Conservation (phyloP, 2,888 invertebrate genomes). For the Lottia scabra region DNA sequence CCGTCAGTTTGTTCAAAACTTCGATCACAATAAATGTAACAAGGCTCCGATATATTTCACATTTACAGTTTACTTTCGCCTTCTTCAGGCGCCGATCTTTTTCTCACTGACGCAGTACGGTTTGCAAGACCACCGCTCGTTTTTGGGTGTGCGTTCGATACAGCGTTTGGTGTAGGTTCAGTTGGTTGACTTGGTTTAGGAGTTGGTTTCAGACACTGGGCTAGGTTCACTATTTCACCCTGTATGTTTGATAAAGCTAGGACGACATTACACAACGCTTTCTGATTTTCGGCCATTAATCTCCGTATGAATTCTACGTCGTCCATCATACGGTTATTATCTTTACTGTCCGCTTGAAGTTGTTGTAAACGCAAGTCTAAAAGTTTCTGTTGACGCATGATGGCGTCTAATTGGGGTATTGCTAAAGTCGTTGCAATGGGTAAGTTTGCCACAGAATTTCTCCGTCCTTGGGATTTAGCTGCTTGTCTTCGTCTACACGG, state of each 20-base stretch:
- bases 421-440: conserved; percentile 65
- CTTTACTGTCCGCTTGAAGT: conserved; percentile 65
- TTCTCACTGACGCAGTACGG: conserved; percentile 17
- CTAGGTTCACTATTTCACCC: conserved; percentile 62
- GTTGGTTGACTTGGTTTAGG: conserved; percentile 31
- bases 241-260: conserved; percentile 67
- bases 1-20: background rate
- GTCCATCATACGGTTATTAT: conserved; percentile 65
- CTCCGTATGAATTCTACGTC: conserved; percentile 67
- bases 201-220: conserved; percentile 55
- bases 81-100: conserved; percentile 30
- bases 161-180: conserved; percentile 12
- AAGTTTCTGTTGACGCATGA: conserved; percentile 66
- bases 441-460: conserved; percentile 52
- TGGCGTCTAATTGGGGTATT: conserved; percentile 68
- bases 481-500: conserved; percentile 32
- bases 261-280: conserved; percentile 67
- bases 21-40: background rate
- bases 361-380: conserved; percentile 68
- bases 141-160: conserved; percentile 10
- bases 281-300: conserved; percentile 69
- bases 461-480: conserved; percentile 40
- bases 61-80: conserved; percentile 38
- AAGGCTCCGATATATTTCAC: background rate
- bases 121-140: conserved; percentile 15